Conservation (phyloP, 2,113 vertebrate species). For the Chascanopsetta lugubris region DNA sequence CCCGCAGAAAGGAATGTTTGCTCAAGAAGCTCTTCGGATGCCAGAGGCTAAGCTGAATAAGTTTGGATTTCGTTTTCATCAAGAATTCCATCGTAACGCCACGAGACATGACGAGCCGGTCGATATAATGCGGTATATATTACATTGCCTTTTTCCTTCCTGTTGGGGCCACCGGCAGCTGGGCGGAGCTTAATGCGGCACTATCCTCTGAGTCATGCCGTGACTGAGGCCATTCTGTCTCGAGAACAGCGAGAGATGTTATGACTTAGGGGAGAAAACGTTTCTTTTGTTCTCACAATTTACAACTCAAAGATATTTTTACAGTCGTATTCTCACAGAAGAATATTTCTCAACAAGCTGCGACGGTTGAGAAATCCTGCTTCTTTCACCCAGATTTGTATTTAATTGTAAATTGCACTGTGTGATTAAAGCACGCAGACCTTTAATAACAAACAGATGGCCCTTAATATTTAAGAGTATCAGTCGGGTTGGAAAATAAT, state of each 20-base stretch:
- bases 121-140: slow-evolving; percentile 12
- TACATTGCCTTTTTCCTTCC: slow-evolving; percentile 31
- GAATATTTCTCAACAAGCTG: neutral
- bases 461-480: slow-evolving; percentile 30
- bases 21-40: neutral
- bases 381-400: slow-evolving; percentile 4
- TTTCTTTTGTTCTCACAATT: slow-evolving; percentile 23
- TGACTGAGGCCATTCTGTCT: slow-evolving; percentile 71
- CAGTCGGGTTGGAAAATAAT: too few species aligned
- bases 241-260: slow-evolving; percentile 64
- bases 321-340: slow-evolving; percentile 8
- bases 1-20: slow-evolving; percentile 14
- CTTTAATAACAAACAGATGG: slow-evolving; percentile 48
- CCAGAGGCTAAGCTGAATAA: slow-evolving; percentile 22
- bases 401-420: slow-evolving; percentile 31
- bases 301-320: slow-evolving; percentile 14
- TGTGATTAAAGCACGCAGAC: slow-evolving; percentile 31
- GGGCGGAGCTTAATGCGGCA: too few species aligned
- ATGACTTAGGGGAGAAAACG: slow-evolving; percentile 64
- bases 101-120: slow-evolving; percentile 16
- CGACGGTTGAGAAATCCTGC: neutral
- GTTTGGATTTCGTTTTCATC: slow-evolving; percentile 6
- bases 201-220: too few species aligned
- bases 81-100: neutral
- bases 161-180: slow-evolving; percentile 27